Conservation (phyloP, 2,888 invertebrate species). For the Chesias legatella region DNA sequence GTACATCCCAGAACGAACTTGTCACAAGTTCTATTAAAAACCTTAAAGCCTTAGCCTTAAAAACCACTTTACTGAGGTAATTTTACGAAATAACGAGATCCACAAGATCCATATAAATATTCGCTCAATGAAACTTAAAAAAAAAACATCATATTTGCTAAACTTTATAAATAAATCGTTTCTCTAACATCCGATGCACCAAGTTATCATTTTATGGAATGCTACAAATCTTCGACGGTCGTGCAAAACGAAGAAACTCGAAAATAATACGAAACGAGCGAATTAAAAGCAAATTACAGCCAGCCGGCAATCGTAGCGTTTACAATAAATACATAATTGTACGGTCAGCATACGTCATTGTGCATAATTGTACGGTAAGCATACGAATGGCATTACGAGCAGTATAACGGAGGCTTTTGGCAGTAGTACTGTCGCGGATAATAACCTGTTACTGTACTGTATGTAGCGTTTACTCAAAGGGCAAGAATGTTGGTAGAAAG, state of each 20-base stretch:
- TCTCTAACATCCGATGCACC: neutral
- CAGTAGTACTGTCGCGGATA: constrained; percentile 43
- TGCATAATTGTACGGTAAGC: constrained; percentile 8
- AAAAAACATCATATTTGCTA: too few species aligned
- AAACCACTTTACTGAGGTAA: too few species aligned
- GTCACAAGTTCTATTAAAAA: too few species aligned
- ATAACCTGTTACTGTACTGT: constrained; percentile 6
- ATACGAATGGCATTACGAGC: constrained; percentile 14
- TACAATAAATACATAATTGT: constrained; percentile 82
- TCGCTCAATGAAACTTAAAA: too few species aligned
- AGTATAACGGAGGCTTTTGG: constrained; percentile 29
- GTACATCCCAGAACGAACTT: too few species aligned
- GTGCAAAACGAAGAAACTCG: constrained; percentile 69
- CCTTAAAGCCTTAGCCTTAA: too few species aligned
- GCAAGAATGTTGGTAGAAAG: too few species aligned
- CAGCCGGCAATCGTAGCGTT: constrained; percentile 76
- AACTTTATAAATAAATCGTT: too few species aligned
- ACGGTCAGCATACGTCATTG: constrained; percentile 61
- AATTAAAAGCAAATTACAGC: constrained; percentile 80
- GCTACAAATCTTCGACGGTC: constrained; percentile 56
- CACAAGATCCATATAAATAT: too few species aligned
- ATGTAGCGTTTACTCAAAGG: too few species aligned
- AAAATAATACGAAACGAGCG: constrained; percentile 77
- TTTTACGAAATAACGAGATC: too few species aligned
- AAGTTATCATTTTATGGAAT: constrained; percentile 31